Evolutionary conservation across 2,797 vertebrate species (phyloP).

Genomic region (Sebastes baramenuke): DNA sequence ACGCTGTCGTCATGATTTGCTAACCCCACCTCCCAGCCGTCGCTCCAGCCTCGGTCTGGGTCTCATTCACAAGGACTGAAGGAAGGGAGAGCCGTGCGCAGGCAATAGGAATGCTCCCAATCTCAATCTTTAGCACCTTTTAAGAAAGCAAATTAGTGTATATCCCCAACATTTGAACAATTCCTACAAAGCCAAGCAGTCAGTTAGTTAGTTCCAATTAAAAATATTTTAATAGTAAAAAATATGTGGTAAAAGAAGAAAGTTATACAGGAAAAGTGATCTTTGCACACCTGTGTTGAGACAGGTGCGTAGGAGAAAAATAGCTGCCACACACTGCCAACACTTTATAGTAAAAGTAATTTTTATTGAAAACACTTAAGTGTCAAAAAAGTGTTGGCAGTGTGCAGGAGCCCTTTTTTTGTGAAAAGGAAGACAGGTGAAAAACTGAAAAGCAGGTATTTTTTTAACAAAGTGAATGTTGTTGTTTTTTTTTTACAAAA

Average conservation of each 20-base stretch:
- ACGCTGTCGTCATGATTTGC: too few species aligned
- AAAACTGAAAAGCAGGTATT: conserved; percentile 8
- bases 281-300: not conserved
- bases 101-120: too few species aligned
- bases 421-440: not conserved
- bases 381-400: not conserved
- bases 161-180: not conserved
- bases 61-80: too few species aligned
- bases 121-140: too few species aligned
- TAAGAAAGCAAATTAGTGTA: not conserved
- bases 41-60: too few species aligned
- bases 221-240: not conserved
- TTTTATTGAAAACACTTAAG: not conserved
- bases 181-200: not conserved
- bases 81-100: too few species aligned
- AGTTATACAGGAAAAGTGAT: not conserved
- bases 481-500: not conserved
- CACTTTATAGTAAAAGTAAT: not conserved
- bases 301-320: not conserved
- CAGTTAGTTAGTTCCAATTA: not conserved
- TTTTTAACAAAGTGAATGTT: not conserved
- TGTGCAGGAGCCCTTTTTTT: not conserved
- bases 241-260: not conserved
- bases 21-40: too few species aligned
- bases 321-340: not conserved